Evolutionary conservation across 1,140 invertebrate species (phyloP), one percentile per base, ranked within the genome.

Genomic region (Lordiphosa mommai): DNA sequence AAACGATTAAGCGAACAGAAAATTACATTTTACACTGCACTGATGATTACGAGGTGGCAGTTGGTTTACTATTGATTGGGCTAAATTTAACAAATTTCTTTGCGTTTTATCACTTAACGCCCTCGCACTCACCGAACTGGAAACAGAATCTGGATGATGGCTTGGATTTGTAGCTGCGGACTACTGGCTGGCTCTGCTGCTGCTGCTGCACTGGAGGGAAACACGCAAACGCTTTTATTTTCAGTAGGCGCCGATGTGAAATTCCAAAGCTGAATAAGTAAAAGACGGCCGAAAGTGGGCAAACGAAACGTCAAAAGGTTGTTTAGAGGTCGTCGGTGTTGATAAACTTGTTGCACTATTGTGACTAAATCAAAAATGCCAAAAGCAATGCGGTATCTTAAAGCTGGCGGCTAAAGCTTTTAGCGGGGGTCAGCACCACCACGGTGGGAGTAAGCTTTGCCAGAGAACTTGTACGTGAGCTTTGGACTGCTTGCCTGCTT

Each of bases 311-410:
- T 63, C 77, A 84, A 77, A 84, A 84, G 77, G 77, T 84, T 84
- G 77, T 84, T 84, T 84, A 53, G 77, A 84, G 77, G 77, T 84
- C 77, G 77, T 84, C 76, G 55, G 76, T 82, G 76, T 84, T 82
- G 76, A 58, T 50, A 70, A 84, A 60, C 47, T 51, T 46, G 52
- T 32, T 53, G 65, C 30, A 27, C 29, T 9, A 43, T 44, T 67
- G 66, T 60, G 46, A 37, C 76, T 72, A 80, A 64, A 52, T 40
- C 23, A 4, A 50, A 58, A 74, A 73, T 60, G 34, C 56, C 61
- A 58, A 60, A 48, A 80, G 29, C 4, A 10, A 8, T 58, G 34
- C 32, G 46, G 59, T 70, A 59, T 72, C 55, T 60, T 16, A 61
- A 72, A 79, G 73, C 68, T 69, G 6, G 6, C 1, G n/a, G 0